A percentile compares a stretch with the other conserved stretches of the same genome.
phyloP scores from a whole-genome alignment of 2,113 vertebrate genomes.

The Chrysemys picta region DNA sequence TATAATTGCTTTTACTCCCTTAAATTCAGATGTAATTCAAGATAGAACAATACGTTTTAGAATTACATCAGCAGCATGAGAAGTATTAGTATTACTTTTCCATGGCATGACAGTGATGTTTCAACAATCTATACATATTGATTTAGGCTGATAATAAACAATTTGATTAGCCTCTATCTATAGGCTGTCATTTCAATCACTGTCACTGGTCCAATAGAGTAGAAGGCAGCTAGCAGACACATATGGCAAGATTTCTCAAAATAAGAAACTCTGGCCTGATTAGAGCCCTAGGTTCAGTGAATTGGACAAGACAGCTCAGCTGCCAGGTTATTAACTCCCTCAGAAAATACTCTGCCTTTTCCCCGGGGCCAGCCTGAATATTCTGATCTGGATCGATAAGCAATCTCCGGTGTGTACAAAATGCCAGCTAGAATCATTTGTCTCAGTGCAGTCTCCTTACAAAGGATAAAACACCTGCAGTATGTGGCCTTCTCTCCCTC shows the following conservation, averaged over 20 bases:
- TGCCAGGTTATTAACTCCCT: conserved; percentile 99
- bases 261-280: conserved; percentile 99
- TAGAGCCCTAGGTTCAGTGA: conserved; percentile 98
- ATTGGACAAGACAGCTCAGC: conserved; percentile 99
- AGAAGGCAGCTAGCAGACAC: conserved; percentile 85
- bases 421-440: conserved; percentile 99
- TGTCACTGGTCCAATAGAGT: conserved; percentile 90
- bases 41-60: conserved; percentile 61
- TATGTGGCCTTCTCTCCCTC: conserved; percentile 68
- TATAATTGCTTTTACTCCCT: conserved; percentile 71
- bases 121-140: conserved; percentile 99
- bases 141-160: conserved; percentile 99
- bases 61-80: conserved; percentile 78
- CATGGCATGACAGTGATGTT: conserved; percentile 94
- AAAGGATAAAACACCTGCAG: conserved; percentile 91
- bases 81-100: conserved; percentile 93
- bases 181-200: conserved; percentile 99
- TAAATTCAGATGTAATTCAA: conserved; percentile 78
- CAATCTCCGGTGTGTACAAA: conserved; percentile 99
- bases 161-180: conserved; percentile 99
- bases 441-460: conserved; percentile 91
- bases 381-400: conserved; percentile 99
- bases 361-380: conserved; percentile 91
- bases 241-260: conserved; percentile 87
- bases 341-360: conserved; percentile 98